Evolutionary conservation across 2,888 invertebrate genomes (phyloP).

Genomic region (Zootermopsis nevadensis): DNA sequence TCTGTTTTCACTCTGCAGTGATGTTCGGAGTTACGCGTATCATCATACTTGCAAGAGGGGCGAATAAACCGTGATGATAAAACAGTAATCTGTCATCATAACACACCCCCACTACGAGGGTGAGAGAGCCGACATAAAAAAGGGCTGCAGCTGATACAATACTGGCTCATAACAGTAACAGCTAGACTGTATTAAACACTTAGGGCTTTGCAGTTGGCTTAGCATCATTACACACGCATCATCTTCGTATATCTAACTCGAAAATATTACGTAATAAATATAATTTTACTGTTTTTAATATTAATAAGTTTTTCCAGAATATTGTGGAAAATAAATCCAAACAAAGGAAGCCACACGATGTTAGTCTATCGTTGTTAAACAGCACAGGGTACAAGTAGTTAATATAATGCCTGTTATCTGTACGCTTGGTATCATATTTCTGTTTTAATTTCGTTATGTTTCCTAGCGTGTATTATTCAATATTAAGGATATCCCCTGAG

Average conservation of each 20-base stretch:
- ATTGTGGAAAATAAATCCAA: background rate
- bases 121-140: background rate
- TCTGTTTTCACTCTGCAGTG: background rate
- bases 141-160: background rate
- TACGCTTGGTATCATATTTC: background rate
- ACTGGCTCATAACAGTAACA: background rate
- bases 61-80: slow-evolving; percentile 1
- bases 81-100: slow-evolving; percentile 1
- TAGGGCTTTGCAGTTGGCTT: background rate
- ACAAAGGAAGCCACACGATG: background rate
- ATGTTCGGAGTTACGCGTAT: slow-evolving; percentile 10
- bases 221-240: background rate
- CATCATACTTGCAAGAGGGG: slow-evolving; percentile 2
- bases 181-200: background rate
- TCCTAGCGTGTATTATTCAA: background rate
- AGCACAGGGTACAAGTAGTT: no score
- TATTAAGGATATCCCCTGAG: background rate
- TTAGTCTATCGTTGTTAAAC: background rate
- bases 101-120: background rate
- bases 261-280: background rate
- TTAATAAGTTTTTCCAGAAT: background rate
- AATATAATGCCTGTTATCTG: background rate
- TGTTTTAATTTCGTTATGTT: background rate
- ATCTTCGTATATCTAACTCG: background rate
- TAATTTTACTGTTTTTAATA: background rate